phyloP scores from a whole-genome alignment of 1,140 invertebrate genomes.

The Macrobrachium rosenbergii region DNA sequence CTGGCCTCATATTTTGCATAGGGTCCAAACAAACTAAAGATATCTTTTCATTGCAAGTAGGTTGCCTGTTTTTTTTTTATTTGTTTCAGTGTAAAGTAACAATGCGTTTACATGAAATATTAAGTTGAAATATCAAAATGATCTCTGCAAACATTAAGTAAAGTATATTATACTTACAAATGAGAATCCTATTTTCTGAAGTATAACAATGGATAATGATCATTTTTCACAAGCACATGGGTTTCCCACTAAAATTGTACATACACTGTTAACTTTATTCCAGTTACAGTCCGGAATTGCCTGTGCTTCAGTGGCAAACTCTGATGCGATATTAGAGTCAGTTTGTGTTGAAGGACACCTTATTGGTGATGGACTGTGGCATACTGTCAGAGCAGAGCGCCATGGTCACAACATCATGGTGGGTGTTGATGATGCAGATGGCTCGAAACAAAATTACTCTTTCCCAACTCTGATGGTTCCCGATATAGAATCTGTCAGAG shows the following conservation, averaged over 20 bases:
- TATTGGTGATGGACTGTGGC: conserved; percentile 32
- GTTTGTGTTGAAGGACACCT: conserved; percentile 21
- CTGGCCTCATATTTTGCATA: neutral
- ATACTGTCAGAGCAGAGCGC: conserved; percentile 35
- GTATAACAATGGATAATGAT: neutral
- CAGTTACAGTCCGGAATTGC: conserved; percentile 32
- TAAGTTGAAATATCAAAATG: no score
- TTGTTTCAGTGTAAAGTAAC: no score
- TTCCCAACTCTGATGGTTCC: neutral
- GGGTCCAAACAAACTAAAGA: neutral
- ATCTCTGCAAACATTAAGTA: neutral
- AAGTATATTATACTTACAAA: neutral
- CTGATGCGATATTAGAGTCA: neutral
- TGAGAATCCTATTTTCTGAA: no score
- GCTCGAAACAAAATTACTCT: conserved; percentile 21
- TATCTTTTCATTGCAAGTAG: neutral
- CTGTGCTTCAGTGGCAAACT: conserved; percentile 15
- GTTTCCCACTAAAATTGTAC: neutral
- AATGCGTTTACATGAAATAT: neutral
- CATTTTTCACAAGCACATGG: neutral
- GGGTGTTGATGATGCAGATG: conserved; percentile 34
- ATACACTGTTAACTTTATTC: neutral
- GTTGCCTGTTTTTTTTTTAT: neutral
- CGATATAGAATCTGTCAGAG: neutral
- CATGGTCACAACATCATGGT: conserved; percentile 30